Evolutionary conservation across 2,888 invertebrate genomes (phyloP).

Genomic region (Melitaea athalia): DNA sequence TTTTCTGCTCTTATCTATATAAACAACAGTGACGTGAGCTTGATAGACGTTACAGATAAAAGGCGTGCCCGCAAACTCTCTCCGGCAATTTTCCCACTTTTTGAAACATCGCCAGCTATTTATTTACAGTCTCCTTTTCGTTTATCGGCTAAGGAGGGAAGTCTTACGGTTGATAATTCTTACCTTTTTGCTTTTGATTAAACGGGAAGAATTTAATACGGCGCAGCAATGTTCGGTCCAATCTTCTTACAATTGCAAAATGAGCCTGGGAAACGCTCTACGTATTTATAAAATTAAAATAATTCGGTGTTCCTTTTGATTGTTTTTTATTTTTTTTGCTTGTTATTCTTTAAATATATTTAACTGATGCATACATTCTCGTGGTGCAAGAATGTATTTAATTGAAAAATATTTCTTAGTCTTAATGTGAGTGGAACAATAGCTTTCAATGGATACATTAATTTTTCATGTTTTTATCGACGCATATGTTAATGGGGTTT

Average conservation of each 20-base stretch:
- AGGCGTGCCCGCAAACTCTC: slow-evolving; percentile 72
- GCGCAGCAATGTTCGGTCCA: slow-evolving; percentile 49
- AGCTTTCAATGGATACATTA: too few species aligned
- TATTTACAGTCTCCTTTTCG: slow-evolving; percentile 69
- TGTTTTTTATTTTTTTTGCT: slow-evolving; percentile 21
- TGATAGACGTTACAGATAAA: slow-evolving; percentile 79
- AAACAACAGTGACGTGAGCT: slow-evolving; percentile 55
- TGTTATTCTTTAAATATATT: slow-evolving; percentile 7
- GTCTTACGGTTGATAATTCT: slow-evolving; percentile 51
- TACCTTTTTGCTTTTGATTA: slow-evolving; percentile 54
- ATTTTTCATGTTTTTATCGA: too few species aligned
- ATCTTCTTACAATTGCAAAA: slow-evolving; percentile 37
- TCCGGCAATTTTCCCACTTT: slow-evolving; percentile 71
- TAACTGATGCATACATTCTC: slow-evolving; percentile 6
- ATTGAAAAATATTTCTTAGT: slow-evolving; percentile 1
- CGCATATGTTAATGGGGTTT: too few species aligned
- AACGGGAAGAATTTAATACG: slow-evolving; percentile 75
- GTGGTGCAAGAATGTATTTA: not conserved
- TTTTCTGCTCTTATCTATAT: slow-evolving; percentile 66
- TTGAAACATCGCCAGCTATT: slow-evolving; percentile 77
- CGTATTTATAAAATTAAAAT: slow-evolving; percentile 32
- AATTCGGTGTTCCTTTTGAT: slow-evolving; percentile 32
- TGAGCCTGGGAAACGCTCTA: slow-evolving; percentile 30
- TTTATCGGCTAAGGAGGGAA: slow-evolving; percentile 35
- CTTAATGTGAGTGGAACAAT: too few species aligned